These are phyloP conservation scores for Hiodon alosoides DNA, from an alignment of 2,113 vertebrate genomes.

Conservation along the genomic window DNA sequence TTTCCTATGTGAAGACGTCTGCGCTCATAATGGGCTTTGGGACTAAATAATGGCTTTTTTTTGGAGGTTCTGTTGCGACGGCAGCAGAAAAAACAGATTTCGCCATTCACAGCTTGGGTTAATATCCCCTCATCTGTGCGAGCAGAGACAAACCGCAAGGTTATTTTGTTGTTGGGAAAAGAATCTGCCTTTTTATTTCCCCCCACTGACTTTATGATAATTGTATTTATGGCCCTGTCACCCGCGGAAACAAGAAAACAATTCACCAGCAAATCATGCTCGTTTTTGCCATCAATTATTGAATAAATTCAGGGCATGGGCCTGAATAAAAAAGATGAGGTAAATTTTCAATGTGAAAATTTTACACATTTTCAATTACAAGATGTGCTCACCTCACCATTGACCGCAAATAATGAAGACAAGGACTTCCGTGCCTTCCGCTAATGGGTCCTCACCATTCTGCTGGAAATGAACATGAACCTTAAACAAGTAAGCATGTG, in stretches of 20 bases:
- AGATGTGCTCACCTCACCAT: neutral
- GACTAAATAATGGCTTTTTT: constrained; percentile 29
- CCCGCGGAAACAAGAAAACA: constrained; percentile 28
- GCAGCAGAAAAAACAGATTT: constrained; percentile 24
- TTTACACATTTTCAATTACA: constrained; percentile 23
- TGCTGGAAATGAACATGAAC: too few relatives aligned
- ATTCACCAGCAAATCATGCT: constrained; percentile 22
- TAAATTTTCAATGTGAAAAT: constrained; percentile 14
- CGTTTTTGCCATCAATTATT: constrained; percentile 29
- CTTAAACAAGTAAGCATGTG: too few relatives aligned
- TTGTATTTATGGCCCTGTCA: constrained; percentile 16
- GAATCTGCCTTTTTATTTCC: constrained; percentile 4
- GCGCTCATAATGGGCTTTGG: constrained; percentile 32
- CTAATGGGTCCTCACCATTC: too few relatives aligned
- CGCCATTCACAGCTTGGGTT: constrained; percentile 20
- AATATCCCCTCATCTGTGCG: constrained; percentile 10
- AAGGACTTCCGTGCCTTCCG: neutral
- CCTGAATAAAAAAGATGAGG: constrained; percentile 25
- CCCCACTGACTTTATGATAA: constrained; percentile 20
- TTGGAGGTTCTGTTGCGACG: constrained; percentile 28
- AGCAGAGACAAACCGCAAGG: neutral
- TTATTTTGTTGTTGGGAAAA: constrained; percentile 22
- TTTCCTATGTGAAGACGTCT: neutral
- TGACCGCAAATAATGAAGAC: neutral
- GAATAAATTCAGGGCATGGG: constrained; percentile 13